Evolutionary conservation across 2,888 invertebrate species (phyloP).

Genomic region (Malacosoma neustria): DNA sequence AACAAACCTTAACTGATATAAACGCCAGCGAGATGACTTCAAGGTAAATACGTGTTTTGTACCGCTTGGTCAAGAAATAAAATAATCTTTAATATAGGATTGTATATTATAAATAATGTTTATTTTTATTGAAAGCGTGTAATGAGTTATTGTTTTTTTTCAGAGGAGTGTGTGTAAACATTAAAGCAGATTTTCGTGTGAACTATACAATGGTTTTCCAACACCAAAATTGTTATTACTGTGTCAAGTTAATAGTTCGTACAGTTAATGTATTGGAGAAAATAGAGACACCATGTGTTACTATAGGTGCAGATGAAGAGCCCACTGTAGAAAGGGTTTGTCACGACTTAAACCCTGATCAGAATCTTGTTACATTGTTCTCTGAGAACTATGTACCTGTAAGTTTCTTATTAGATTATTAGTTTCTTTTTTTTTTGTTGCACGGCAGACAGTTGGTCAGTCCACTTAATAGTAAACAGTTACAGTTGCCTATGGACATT

Average conservation of each 20-base stretch:
- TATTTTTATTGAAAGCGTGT: not conserved
- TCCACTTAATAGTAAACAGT: too few relatives aligned
- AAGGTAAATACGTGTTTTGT: constrained; percentile 31
- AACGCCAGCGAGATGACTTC: constrained; percentile 86
- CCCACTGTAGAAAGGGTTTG: constrained; percentile 88
- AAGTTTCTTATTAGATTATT: constrained; percentile 24
- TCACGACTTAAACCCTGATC: constrained; percentile 81
- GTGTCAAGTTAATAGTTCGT: constrained; percentile 88
- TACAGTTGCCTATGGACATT: not conserved
- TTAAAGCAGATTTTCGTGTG: constrained; percentile 82
- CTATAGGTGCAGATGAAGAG: constrained; percentile 75
- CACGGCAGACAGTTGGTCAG: too few relatives aligned
- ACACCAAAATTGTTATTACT: constrained; percentile 83
- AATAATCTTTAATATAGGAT: too few relatives aligned
- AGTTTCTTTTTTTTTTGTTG: constrained; percentile 3
- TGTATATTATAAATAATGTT: not conserved
- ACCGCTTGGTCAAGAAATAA: too few relatives aligned
- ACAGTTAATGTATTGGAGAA: constrained; percentile 93
- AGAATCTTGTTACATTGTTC: constrained; percentile 89
- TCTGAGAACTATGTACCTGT: constrained; percentile 91
- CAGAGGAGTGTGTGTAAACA: constrained; percentile 82
- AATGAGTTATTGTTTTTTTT: too few relatives aligned
- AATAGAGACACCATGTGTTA: constrained; percentile 89
- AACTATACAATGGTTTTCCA: constrained; percentile 91
- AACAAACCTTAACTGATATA: constrained; percentile 87